Percentiles rank a stretch among this genome's conserved stretches.
Evolutionary conservation across 2,888 invertebrate genomes (phyloP).

Genomic region (Eremobia ochroleuca): DNA sequence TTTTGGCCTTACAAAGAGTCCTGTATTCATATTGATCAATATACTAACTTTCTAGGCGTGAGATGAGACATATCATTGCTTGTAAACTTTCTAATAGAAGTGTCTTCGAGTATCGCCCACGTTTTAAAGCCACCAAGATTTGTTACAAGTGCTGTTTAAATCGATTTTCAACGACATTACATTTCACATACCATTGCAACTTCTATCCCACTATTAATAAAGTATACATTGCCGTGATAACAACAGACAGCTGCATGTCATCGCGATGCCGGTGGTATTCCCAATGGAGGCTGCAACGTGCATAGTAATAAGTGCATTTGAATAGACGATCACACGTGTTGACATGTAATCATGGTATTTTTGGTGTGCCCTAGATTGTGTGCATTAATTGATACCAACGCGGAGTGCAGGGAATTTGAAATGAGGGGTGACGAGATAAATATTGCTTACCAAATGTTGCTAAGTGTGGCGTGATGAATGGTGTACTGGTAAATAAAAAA

Average conservation of each 20-base stretch:
- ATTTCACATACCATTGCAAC: slow-evolving; percentile 14
- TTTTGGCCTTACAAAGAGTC: not conserved
- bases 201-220: slow-evolving; percentile 32
- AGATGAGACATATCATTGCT: slow-evolving; percentile 10
- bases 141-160: slow-evolving; percentile 55
- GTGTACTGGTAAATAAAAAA: not conserved
- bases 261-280: slow-evolving; percentile 48
- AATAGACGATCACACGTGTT: slow-evolving; percentile 63
- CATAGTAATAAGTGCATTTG: slow-evolving; percentile 61
- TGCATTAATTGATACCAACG: slow-evolving; percentile 62
- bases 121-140: slow-evolving; percentile 42
- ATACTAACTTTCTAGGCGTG: not conserved
- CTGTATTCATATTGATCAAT: not conserved
- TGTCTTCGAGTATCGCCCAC: slow-evolving; percentile 40
- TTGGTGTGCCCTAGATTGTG: slow-evolving; percentile 55
- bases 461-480: slow-evolving; percentile 19
- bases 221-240: slow-evolving; percentile 41
- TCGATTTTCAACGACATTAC: slow-evolving; percentile 54
- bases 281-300: slow-evolving; percentile 50
- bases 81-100: slow-evolving; percentile 28
- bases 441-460: slow-evolving; percentile 37
- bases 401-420: slow-evolving; percentile 22
- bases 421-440: slow-evolving; percentile 28
- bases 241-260: slow-evolving; percentile 55
- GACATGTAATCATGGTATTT: slow-evolving; percentile 62